These are phyloP conservation scores for Ligdia adustata DNA, from an alignment of 2,888 invertebrate genomes.

Conservation along the genomic window DNA sequence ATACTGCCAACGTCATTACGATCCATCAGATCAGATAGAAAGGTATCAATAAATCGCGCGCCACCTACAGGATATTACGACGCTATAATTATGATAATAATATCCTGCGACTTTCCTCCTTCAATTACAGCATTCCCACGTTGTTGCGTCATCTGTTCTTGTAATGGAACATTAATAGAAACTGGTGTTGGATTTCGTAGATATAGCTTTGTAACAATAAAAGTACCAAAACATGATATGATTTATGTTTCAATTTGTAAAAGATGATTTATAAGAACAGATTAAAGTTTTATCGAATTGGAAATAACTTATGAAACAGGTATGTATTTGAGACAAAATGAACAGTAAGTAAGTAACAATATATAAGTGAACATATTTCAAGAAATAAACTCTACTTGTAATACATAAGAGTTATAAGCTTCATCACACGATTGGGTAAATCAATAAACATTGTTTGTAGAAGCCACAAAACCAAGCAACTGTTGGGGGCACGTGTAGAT, in stretches of 20 bases:
- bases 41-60: conserved; percentile 29
- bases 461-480: conserved; percentile 63
- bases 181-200: conserved; percentile 45
- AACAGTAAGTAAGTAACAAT: too few species aligned
- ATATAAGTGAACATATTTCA: too few species aligned
- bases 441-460: conserved; percentile 69
- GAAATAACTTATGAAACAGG: too few species aligned
- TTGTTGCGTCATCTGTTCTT: conserved; percentile 62
- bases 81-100: conserved; percentile 50
- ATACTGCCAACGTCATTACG: conserved; percentile 13
- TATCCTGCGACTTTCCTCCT: conserved; percentile 51
- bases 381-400: too few species aligned
- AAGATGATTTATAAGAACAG: too few species aligned
- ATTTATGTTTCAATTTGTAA: too few species aligned
- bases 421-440: conserved; percentile 46
- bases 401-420: too few species aligned
- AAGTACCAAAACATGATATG: too few species aligned
- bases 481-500: conserved; percentile 43
- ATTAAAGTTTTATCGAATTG: too few species aligned
- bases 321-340: too few species aligned
- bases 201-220: too few species aligned
- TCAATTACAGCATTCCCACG: conserved; percentile 66
- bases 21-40: conserved; percentile 12
- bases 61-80: conserved; percentile 48
- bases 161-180: conserved; percentile 59